phyloP scores from a whole-genome alignment of 2,888 invertebrate genomes.

The Pristionchus arcanus region DNA sequence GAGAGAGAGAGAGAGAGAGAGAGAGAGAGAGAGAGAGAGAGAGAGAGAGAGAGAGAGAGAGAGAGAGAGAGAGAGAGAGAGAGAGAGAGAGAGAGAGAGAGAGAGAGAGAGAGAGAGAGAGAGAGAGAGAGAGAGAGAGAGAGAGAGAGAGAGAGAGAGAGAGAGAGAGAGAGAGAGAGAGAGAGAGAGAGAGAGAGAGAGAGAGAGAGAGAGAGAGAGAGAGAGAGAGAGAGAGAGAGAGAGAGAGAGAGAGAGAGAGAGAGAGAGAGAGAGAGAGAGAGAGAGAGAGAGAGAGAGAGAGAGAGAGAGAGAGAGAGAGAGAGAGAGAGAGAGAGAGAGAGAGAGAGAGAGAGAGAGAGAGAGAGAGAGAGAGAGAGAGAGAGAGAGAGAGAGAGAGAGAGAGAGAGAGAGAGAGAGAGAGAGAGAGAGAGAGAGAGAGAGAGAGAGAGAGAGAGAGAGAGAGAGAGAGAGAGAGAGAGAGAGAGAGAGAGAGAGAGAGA shows the following conservation, averaged over 20 bases:
- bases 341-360: not conserved
- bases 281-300: not conserved
- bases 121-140: not conserved
- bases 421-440: not conserved
- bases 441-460: not conserved
- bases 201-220: not conserved
- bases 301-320: not conserved
- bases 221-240: not conserved
- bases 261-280: not conserved
- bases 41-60: not conserved
- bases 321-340: not conserved
- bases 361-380: not conserved
- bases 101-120: not conserved
- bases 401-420: not conserved
- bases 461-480: not conserved
- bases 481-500: not conserved
- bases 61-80: not conserved
- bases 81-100: not conserved
- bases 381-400: not conserved
- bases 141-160: not conserved
- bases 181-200: not conserved
- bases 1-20: not conserved
- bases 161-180: not conserved
- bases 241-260: not conserved
- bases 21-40: not conserved